phyloP scores from a whole-genome alignment of 2,797 vertebrate species.

The Thalassophryne amazonica region DNA sequence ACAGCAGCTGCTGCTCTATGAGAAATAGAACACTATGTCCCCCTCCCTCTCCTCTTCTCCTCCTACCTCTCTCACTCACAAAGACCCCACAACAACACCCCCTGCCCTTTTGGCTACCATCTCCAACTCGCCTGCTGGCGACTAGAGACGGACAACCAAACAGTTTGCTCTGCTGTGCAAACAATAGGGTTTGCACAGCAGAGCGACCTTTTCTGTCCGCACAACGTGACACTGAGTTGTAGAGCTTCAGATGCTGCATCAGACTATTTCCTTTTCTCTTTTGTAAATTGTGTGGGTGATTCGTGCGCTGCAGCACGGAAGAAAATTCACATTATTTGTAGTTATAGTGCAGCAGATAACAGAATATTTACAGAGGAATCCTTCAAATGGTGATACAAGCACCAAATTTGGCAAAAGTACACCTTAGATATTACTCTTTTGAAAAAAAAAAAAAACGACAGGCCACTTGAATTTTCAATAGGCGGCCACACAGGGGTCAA shows the following conservation, averaged over 20 bases:
- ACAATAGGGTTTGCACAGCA: constrained; percentile 55
- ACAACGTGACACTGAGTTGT: constrained; percentile 59
- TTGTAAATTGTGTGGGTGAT: constrained; percentile 67
- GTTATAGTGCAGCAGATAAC: constrained; percentile 7
- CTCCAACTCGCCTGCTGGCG: constrained; percentile 70
- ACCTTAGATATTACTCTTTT: too few relatives aligned
- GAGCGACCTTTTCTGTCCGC: constrained; percentile 58
- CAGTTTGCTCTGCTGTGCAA: too few relatives aligned
- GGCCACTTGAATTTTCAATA: too few relatives aligned
- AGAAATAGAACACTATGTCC: constrained; percentile 76
- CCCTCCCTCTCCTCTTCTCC: constrained; percentile 59
- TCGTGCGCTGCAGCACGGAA: constrained; percentile 26
- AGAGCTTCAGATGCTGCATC: constrained; percentile 51
- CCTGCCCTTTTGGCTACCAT: constrained; percentile 73
- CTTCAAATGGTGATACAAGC: too few relatives aligned
- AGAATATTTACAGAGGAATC: too few relatives aligned
- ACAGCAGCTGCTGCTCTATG: constrained; percentile 78
- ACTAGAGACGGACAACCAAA: too few relatives aligned
- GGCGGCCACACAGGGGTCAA: too few relatives aligned
- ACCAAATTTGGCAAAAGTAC: too few relatives aligned
- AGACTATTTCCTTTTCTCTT: too few relatives aligned
- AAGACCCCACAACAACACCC: constrained; percentile 75
- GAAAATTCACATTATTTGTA: constrained; percentile 42
- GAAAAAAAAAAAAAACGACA: too few relatives aligned
- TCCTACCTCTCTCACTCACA: constrained; percentile 69